Conservation (phyloP, 2,113 vertebrate species). For the Pandion haliaetus region DNA sequence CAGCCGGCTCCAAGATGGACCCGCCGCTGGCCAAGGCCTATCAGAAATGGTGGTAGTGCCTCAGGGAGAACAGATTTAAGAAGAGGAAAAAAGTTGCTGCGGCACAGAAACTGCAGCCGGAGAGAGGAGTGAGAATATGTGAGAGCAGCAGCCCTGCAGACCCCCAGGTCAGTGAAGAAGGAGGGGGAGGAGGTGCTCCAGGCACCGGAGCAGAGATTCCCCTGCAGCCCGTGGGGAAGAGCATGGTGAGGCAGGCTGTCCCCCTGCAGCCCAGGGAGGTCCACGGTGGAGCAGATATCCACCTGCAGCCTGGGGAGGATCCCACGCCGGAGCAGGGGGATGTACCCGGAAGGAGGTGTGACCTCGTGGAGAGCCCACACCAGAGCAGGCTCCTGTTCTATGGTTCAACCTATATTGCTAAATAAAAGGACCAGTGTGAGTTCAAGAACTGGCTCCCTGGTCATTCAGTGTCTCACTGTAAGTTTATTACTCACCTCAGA, state of each 20-base stretch:
- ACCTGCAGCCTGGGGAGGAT: neutral
- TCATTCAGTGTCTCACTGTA: neutral
- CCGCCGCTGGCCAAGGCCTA: fast-evolving
- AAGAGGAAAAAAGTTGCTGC: neutral
- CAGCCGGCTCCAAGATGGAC: neutral
- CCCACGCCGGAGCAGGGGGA: fast-evolving
- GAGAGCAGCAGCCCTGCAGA: neutral
- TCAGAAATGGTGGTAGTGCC: fast-evolving
- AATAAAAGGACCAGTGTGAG: neutral
- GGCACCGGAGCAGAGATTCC: neutral
- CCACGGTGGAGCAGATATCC: neutral
- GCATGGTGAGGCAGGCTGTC: neutral
- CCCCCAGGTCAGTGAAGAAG: neutral
- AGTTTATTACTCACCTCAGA: neutral
- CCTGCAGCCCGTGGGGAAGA: neutral
- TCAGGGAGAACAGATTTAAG: neutral
- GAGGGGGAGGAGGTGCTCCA: neutral
- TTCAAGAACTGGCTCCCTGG: neutral
- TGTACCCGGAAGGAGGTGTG: neutral
- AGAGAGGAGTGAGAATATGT: neutral
- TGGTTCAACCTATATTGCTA: neutral
- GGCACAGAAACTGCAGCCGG: neutral
- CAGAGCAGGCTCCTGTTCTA: neutral
- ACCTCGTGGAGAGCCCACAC: neutral
- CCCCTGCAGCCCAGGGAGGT: neutral